phyloP scores from a whole-genome alignment of 2,888 invertebrate species.

The Eupithecia exiguata region DNA sequence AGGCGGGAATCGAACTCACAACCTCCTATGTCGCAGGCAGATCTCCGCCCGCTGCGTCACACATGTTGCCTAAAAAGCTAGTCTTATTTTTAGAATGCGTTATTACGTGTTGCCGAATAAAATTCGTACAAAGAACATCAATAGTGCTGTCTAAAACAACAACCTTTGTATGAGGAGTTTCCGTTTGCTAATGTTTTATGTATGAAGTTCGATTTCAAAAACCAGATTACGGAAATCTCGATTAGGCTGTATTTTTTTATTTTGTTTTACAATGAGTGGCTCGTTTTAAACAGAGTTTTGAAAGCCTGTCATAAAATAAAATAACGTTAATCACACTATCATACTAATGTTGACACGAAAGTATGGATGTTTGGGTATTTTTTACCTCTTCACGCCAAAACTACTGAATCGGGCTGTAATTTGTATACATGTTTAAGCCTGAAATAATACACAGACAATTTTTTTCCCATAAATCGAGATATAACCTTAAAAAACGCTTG shows the following conservation, averaged over 20 bases:
- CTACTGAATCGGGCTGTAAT: too few species aligned
- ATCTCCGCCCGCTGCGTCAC: too few species aligned
- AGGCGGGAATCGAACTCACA: too few species aligned
- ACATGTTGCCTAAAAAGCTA: too few species aligned
- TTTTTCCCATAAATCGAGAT: too few species aligned
- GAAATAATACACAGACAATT: too few species aligned
- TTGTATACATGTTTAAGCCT: too few species aligned
- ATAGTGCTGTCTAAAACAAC: conserved; percentile 25
- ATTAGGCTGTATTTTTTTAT: conserved; percentile 11
- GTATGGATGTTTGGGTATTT: too few species aligned
- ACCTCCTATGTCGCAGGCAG: too few species aligned
- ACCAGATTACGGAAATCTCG: conserved; percentile 10
- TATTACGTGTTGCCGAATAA: not conserved
- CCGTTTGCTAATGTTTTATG: conserved; percentile 62
- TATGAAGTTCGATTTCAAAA: conserved; percentile 50
- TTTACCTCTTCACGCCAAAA: too few species aligned
- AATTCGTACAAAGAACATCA: conserved; percentile 2
- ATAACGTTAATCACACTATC: not conserved
- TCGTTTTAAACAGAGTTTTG: not conserved
- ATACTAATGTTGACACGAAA: not conserved
- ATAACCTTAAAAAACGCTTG: too few species aligned
- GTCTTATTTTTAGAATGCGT: not conserved
- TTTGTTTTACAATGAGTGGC: not conserved
- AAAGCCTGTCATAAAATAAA: not conserved
- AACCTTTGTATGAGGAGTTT: conserved; percentile 49